Evolutionary conservation across 2,113 vertebrate genomes (phyloP).

Genomic region (Prunella himalayana): DNA sequence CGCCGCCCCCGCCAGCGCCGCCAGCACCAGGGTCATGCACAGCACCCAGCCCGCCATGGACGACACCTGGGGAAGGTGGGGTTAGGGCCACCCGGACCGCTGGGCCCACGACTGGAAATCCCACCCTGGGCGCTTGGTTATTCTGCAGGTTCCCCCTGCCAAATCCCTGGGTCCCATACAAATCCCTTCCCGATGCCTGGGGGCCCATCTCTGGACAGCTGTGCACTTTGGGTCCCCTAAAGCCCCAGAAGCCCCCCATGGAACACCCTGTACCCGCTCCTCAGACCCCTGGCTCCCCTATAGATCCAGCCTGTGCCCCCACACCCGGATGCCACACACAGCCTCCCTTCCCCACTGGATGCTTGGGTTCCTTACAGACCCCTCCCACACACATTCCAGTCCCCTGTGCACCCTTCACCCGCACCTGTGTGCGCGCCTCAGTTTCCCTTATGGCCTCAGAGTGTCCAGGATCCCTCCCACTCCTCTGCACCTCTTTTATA

Average conservation of each 20-base stretch:
- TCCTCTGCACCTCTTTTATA: not conserved
- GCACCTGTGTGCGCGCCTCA: not conserved
- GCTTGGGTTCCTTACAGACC: not conserved
- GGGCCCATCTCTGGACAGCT: no score
- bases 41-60: constrained; percentile 2
- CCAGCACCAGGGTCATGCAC: not conserved
- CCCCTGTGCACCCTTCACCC: not conserved
- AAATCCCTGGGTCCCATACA: not conserved
- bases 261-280: not conserved
- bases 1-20: accelerated
- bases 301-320: accelerated
- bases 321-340: not conserved
- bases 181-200: not conserved
- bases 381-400: not conserved
- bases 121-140: not conserved
- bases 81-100: not conserved
- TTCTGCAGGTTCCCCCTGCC: not conserved
- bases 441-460: not conserved
- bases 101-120: accelerated
- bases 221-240: no score
- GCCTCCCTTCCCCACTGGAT: not conserved
- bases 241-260: not conserved
- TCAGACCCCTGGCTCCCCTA: not conserved
- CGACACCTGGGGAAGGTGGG: not conserved
- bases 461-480: constrained; percentile 8